Base-by-base conservation (phyloP, 2,888 invertebrate species). In the Ophion ventricosus region DNA sequence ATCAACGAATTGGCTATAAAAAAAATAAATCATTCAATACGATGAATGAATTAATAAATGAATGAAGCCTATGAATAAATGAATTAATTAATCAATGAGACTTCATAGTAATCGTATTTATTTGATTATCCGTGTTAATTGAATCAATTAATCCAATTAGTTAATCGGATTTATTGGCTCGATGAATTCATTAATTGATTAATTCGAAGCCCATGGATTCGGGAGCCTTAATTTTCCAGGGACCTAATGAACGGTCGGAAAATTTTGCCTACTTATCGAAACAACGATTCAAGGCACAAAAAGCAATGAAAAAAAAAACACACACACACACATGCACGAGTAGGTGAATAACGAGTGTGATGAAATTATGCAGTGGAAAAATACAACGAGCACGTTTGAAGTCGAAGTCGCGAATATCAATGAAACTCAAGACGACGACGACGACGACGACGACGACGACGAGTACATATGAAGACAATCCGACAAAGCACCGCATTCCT, bases 401-500 rank as follows among this genome's bases (percentile, higher is more conserved):
- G 64, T 75, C 49, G 29, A 75, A 74, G 63, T 64, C 54, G 14
- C 29, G 64, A 75, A 64, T 75, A 64, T 54, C 35, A 61, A 63
- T 29, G 49, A 54, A 40, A 61, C 63, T 11, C 11, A 23, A 66
- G 29, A 29, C 8, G 20, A 4, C 49, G 49, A 11, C 35, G 35
- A 72, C 54, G 54, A 14, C n/a, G n/a, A n/a, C n/a, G 29, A 29
- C 8, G 20, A 4, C 49, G 49, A 11, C 35, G 35, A 72, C 54
- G 54, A 14, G n/a, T n/a, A 25, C 25, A n/a, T 23, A 57, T 14
- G 29, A 20, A 75, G 3, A 29, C 23, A 20, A 40, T 40, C 43
- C 43, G 40, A 40, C 43, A 75, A 26, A 66, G 25, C 63, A 23
- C 73, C 66, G 57, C 59, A 67, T 23, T 74, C 67, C 49, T 49